Evolutionary conservation across 1,140 invertebrate species (phyloP).

Genomic region (Ridgeia piscesae): DNA sequence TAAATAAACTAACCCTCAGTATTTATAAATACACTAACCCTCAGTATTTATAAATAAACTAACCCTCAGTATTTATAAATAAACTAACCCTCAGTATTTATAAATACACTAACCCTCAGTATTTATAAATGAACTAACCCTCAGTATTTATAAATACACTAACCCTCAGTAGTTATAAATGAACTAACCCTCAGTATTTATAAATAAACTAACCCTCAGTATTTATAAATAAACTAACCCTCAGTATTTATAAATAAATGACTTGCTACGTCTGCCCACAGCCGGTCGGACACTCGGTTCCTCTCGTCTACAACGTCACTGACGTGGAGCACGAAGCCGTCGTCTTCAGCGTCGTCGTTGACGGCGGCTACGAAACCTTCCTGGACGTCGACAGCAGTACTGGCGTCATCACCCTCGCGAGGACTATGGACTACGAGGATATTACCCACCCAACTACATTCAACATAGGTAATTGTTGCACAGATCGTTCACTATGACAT

Average conservation of each 20-base stretch:
- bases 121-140: too few species aligned
- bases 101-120: too few species aligned
- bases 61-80: too few species aligned
- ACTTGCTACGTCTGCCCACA: background rate
- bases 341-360: background rate
- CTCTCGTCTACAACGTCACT: background rate
- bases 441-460: background rate
- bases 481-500: background rate
- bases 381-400: background rate
- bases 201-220: background rate
- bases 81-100: too few species aligned
- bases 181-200: too few species aligned
- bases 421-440: background rate
- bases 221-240: background rate
- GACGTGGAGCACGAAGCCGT: background rate
- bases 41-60: too few species aligned
- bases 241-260: background rate
- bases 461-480: background rate
- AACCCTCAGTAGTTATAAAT: too few species aligned
- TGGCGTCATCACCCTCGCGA: background rate
- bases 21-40: too few species aligned
- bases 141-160: too few species aligned
- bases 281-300: background rate
- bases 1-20: too few species aligned
- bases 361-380: background rate